phyloP scores from a whole-genome alignment of 2,113 vertebrate species.

The Meleagris gallopavo region DNA sequence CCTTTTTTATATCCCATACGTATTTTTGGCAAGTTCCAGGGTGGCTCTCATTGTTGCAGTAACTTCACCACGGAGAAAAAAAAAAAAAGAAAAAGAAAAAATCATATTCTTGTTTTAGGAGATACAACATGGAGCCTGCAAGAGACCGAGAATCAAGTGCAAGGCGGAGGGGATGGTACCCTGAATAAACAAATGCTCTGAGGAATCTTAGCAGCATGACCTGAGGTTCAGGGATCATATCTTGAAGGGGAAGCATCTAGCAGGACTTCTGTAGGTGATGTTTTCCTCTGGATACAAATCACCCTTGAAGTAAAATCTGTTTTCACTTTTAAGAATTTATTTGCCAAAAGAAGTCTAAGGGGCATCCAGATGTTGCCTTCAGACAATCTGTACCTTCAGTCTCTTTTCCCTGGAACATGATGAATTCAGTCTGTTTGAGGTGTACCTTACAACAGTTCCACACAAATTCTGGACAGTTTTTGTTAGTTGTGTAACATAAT shows the following conservation, averaged over 20 bases:
- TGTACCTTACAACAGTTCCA: neutral
- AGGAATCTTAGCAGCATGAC: neutral
- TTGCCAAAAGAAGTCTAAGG: neutral
- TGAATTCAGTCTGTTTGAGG: neutral
- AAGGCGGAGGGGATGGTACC: neutral
- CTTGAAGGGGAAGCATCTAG: neutral
- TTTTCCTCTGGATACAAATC: neutral
- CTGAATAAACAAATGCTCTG: neutral
- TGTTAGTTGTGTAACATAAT: neutral
- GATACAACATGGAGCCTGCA: neutral
- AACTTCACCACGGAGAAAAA: neutral
- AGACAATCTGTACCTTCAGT: neutral
- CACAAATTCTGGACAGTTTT: neutral
- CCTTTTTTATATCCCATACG: neutral
- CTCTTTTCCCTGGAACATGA: neutral
- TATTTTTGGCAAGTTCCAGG: neutral
- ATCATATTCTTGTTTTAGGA: neutral
- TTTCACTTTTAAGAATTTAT: neutral
- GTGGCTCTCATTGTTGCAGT: neutral
- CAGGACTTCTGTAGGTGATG: neutral
- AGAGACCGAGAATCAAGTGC: neutral
- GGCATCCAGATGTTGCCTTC: neutral
- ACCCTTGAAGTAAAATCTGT: neutral
- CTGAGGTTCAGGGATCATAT: neutral
- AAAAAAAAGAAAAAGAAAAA: neutral